Evolutionary conservation across 2,797 vertebrate species (phyloP), one percentile per base, ranked within the genome.

Genomic region (Sandelia bainsii): DNA sequence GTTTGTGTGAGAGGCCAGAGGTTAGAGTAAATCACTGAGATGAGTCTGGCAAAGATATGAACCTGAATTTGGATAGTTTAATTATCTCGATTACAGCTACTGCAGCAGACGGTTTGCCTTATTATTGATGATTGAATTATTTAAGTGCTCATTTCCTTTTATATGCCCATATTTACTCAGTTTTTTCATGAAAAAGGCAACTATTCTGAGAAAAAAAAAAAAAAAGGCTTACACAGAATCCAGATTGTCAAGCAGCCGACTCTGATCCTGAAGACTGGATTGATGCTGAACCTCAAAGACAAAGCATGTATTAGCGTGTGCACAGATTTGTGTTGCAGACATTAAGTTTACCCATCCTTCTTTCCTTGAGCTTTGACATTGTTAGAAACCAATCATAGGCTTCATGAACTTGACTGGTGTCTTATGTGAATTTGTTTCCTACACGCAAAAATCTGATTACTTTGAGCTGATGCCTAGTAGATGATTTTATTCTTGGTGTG

Each of bases 1-100:
- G 67, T 84, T 75, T 67, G 40, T 70, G 77, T 27, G 37, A 80
- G 52, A 75, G 54, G 58, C 22, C 71, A 79, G 16, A 63, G 64
- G 64, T 82, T 78, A 1, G 3, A 79, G 61, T 27, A 68, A 72
- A 77, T 76, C 49, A 67, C 1, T 10, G 53, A 50, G 72, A 77
- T 57, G 34, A 61, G n/a, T 78, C 65, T 57, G 42, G 65, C 72
- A 17, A 75, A 58, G 54, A 72, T 49, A 45, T 48, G 37, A 66
- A 65, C 29, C 22, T 29, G 17, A 48, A 71, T 71, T 49, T 69
- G 20, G 44, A 46, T 50, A 44, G n/a, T 77, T 72, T 51, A 32
- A 81, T 69, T 52, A 64, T 68, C 70, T 58, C 60, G 22, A 68
- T 53, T 22, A 12, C 50, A 67, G 54, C 39, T 59, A 3, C 34